A percentile compares a stretch with the other conserved stretches of the same genome.
These are phyloP conservation scores for Eulemur rufifrons DNA, from an alignment of 2,113 vertebrate genomes.

Conservation along the genomic window DNA sequence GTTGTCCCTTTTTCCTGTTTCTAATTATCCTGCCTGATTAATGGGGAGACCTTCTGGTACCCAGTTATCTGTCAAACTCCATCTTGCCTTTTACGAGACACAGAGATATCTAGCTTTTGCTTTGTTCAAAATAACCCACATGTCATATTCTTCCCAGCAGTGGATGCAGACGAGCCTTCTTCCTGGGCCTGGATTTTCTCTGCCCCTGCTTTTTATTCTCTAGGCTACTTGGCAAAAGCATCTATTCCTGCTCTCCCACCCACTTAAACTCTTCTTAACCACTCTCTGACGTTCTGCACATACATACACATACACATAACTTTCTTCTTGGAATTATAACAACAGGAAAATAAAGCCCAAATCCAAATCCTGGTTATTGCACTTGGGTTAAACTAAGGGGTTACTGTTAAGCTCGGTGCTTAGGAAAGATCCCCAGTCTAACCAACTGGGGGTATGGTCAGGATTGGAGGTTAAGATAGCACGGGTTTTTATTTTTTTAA, in stretches of 20 bases:
- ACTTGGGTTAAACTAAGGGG: not conserved
- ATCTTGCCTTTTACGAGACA: not conserved
- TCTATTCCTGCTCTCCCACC: not conserved
- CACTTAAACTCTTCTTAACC: not conserved
- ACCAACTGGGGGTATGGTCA: not conserved
- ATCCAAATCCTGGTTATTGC: not conserved
- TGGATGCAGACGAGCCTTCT: not conserved
- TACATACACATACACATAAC: not conserved
- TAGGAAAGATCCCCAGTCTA: not conserved
- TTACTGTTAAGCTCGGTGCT: not conserved
- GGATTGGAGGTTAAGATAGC: not conserved
- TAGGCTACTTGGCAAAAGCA: not conserved
- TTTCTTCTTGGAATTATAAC: not conserved
- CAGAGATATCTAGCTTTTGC: not conserved
- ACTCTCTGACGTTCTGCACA: fast-evolving
- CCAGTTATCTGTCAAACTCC: not conserved
- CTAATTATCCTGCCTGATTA: not conserved
- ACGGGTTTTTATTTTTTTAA: not conserved
- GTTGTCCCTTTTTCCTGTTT: not conserved
- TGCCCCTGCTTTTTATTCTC: not conserved
- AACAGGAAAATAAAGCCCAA: not conserved
- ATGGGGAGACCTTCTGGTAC: not conserved
- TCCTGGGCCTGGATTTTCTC: not conserved
- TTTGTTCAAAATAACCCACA: not conserved
- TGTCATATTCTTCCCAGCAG: not conserved